phyloP scores from a whole-genome alignment of 2,888 invertebrate genomes.

The Synanthedon myopaeformis region DNA sequence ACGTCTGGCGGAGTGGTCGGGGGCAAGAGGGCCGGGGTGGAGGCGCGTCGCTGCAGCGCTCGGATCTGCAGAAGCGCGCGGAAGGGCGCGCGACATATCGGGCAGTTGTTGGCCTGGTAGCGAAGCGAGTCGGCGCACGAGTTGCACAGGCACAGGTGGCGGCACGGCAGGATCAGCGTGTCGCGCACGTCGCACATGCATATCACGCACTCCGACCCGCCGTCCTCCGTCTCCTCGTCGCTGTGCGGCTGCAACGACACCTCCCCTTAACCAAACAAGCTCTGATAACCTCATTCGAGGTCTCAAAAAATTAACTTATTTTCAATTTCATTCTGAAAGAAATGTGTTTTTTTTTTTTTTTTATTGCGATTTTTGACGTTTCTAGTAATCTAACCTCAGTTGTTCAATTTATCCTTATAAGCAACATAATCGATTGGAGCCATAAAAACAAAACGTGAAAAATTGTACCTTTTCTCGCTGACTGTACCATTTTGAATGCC shows the following conservation, averaged over 20 bases:
- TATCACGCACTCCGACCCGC: slow-evolving; percentile 98
- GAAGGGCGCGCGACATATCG: slow-evolving; percentile 99
- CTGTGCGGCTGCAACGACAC: slow-evolving; percentile 48
- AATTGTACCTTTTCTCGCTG: too few relatives aligned
- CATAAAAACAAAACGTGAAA: too few relatives aligned
- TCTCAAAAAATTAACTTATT: too few relatives aligned
- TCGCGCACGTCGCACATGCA: slow-evolving; percentile 99
- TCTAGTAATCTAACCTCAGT: too few relatives aligned
- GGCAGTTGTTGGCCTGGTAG: slow-evolving; percentile 98
- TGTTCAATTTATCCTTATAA: too few relatives aligned
- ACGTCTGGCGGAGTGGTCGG: slow-evolving; percentile 41
- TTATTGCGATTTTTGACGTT: too few relatives aligned
- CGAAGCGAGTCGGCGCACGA: slow-evolving; percentile 96
- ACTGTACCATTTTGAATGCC: too few relatives aligned
- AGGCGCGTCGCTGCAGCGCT: slow-evolving; percentile 82
- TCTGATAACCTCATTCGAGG: too few relatives aligned
- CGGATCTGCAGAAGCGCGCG: slow-evolving; percentile 95
- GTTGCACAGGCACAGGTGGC: slow-evolving; percentile 97
- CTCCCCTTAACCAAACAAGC: too few relatives aligned
- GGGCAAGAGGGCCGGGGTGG: slow-evolving; percentile 48
- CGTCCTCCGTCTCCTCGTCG: slow-evolving; percentile 91
- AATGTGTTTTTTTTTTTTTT: too few relatives aligned
- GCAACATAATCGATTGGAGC: too few relatives aligned
- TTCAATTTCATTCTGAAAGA: too few relatives aligned
- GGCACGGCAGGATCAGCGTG: slow-evolving; percentile 97